Percentiles rank a stretch among this genome's conserved stretches.
Evolutionary conservation across 1,140 invertebrate species (phyloP).

Genomic region (Formica exsecta): DNA sequence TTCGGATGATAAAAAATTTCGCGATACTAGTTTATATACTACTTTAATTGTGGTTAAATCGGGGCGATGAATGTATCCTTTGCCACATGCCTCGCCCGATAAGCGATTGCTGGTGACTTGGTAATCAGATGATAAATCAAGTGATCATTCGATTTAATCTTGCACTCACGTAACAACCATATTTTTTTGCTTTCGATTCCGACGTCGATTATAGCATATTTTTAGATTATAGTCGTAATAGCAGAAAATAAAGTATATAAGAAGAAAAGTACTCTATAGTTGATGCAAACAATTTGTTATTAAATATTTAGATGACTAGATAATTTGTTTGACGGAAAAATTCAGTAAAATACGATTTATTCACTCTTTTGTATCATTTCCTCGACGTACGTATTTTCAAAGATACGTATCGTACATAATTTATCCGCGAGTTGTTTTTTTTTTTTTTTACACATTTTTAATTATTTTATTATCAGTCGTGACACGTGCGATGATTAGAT

Average conservation of each 20-base stretch:
- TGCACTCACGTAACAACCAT: conserved; percentile 3
- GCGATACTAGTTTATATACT: neutral
- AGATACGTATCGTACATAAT: neutral
- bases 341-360: neutral
- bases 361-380: neutral
- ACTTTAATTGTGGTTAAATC: conserved; percentile 11
- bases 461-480: conserved; percentile 1
- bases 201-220: neutral
- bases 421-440: neutral
- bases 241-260: no score
- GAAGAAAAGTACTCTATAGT: neutral
- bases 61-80: neutral
- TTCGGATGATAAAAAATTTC: conserved; percentile 4
- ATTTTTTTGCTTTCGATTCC: neutral
- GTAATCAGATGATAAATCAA: conserved; percentile 41
- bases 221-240: neutral
- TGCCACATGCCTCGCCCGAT: conserved; percentile 19
- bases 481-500: conserved; percentile 8
- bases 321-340: conserved; percentile 1
- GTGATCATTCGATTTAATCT: conserved; percentile 16
- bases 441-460: neutral
- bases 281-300: neutral
- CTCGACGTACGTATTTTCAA: neutral
- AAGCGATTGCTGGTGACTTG: conserved; percentile 9
- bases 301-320: neutral